Base-by-base conservation (phyloP, 2,888 invertebrate species). In the Plebejus argus region DNA sequence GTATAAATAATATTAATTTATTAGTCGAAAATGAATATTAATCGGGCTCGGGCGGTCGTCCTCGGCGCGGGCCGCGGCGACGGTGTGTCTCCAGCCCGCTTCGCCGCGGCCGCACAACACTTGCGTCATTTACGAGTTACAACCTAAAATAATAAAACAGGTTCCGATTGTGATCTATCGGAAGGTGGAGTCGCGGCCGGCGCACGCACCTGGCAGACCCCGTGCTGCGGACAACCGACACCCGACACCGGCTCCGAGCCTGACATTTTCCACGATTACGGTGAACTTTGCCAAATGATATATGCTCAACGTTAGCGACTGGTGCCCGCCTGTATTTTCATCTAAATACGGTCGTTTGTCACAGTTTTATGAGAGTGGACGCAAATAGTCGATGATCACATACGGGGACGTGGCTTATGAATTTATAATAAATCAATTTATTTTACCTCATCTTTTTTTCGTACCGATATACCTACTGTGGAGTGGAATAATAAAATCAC, bases 81-180 rank as follows among this genome's bases (percentile, higher is more conserved):
- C 86, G 78, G 87, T 90, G 81, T 86, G 85, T 83, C 83, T 84
- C 80, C 78, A 78, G 81, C 84, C 84, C 83, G 83, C 84, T 88
- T 88, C 88, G 88, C 89, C 88, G 86, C 85, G 88, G 87, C 87
- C 87, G 91, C 93, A 91, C 91, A 87, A 86, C 88, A 86, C 92
- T 93, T 93, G 92, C 93, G 93, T 94, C 93, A 94, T 92, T 91
- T 91, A 91, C 91, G 90, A 90, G 84, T 84, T 85, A 86, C 85
- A 84, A 85, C 91, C 92, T 91, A 92, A 94, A 93, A 94, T 92
- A 92, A 92, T 91, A 90, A 91, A 94, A 94, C 93, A 85, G 91
- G 93, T 93, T 92, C 83, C 88, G 93, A 94, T 93, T 92, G 90
- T 92, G 90, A 94, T 93, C 93, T 91, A 90, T 89, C 90, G 90